Percentiles rank a stretch among this genome's conserved stretches.
Evolutionary conservation across 2,113 vertebrate genomes (phyloP).

Genomic region (Thalassoma bifasciatum): DNA sequence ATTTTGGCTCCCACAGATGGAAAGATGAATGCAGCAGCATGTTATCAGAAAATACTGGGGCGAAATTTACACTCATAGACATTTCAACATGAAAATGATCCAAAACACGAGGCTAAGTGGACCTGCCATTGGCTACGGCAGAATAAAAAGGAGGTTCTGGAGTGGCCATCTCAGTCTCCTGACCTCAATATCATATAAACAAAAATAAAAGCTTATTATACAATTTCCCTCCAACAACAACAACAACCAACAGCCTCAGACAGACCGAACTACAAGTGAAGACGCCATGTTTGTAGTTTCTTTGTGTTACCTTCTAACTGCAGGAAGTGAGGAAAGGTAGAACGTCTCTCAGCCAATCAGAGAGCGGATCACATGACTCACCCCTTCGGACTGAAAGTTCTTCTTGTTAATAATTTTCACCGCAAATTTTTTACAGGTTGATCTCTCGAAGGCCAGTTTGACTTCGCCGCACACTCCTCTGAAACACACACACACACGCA

Average conservation of each 20-base stretch:
- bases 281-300: slow-evolving; percentile 26
- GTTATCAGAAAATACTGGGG: too few species aligned
- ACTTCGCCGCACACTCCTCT: slow-evolving; percentile 98
- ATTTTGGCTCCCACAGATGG: too few species aligned
- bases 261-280: not conserved
- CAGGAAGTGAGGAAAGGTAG: not conserved
- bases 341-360: slow-evolving; percentile 24
- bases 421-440: slow-evolving; percentile 90
- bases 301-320: not conserved
- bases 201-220: too few species aligned
- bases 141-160: too few species aligned
- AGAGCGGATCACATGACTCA: slow-evolving; percentile 61
- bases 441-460: slow-evolving; percentile 90
- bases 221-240: not conserved
- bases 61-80: too few species aligned
- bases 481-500: slow-evolving; percentile 60
- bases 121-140: too few species aligned
- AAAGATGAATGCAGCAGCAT: too few species aligned
- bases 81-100: too few species aligned
- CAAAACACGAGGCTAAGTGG: too few species aligned
- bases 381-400: slow-evolving; percentile 85
- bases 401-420: slow-evolving; percentile 94
- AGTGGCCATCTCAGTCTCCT: too few species aligned
- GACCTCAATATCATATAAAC: too few species aligned
- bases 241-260: not conserved